phyloP scores from a whole-genome alignment of 2,888 invertebrate genomes.

The Melanophora roralis region DNA sequence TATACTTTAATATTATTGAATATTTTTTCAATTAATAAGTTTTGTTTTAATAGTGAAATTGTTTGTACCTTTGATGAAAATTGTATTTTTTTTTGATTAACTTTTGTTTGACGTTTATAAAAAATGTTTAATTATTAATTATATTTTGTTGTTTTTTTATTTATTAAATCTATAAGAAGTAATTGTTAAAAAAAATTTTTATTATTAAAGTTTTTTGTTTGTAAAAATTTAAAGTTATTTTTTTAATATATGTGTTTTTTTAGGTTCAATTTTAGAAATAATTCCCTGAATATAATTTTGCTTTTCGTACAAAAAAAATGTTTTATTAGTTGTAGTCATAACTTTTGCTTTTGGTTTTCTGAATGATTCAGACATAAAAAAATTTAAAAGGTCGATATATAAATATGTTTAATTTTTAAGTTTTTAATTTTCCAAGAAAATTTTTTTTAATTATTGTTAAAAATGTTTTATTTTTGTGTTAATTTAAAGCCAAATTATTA shows the following conservation, averaged over 20 bases:
- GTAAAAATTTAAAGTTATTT: constrained; percentile 38
- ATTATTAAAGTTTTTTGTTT: constrained; percentile 29
- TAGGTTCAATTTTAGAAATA: constrained; percentile 62
- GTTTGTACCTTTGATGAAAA: constrained; percentile 59
- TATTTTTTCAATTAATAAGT: background rate
- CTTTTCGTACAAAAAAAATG: constrained; percentile 68
- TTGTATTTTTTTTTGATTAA: constrained; percentile 27
- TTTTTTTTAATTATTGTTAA: constrained; percentile 8
- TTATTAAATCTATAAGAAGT: constrained; percentile 3
- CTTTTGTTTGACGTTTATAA: constrained; percentile 33
- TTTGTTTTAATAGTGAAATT: constrained; percentile 43
- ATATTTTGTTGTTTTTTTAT: constrained; percentile 10
- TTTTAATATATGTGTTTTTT: constrained; percentile 48
- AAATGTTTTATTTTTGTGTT: constrained; percentile 21
- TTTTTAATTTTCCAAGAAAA: constrained; percentile 56
- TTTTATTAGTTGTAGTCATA: constrained; percentile 32
- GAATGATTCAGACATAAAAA: constrained; percentile 27
- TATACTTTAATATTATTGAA: too few relatives aligned
- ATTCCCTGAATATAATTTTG: constrained; percentile 75
- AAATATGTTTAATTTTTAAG: constrained; percentile 40
- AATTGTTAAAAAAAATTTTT: background rate
- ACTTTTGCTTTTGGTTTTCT: constrained; percentile 48
- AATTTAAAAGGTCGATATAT: constrained; percentile 33
- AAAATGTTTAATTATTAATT: constrained; percentile 11
- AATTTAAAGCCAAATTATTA: constrained; percentile 29